Percentiles rank a stretch among this genome's conserved stretches.
These are phyloP conservation scores for Cranoglanis bouderius DNA, from an alignment of 2,113 vertebrate genomes.

Conservation along the genomic window DNA sequence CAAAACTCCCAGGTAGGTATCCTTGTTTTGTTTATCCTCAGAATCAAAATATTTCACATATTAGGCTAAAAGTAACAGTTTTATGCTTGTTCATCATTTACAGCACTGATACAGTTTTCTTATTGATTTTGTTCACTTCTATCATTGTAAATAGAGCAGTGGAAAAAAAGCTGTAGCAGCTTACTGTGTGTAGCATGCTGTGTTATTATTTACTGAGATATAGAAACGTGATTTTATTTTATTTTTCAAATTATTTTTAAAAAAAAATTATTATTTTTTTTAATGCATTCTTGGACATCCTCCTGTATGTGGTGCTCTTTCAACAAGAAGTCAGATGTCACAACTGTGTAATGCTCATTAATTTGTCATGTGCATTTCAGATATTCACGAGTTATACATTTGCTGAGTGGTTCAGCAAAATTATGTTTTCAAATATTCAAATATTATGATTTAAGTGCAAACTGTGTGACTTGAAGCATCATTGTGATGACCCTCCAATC, in stretches of 20 bases:
- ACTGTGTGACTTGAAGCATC: background rate
- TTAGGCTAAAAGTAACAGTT: background rate
- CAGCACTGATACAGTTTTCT: background rate
- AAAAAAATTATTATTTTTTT: too few species aligned
- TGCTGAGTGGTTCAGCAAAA: background rate
- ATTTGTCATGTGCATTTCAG: background rate
- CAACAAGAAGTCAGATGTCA: background rate
- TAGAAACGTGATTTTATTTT: background rate
- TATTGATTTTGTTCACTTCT: background rate
- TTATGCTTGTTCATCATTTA: background rate
- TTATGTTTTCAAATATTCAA: background rate
- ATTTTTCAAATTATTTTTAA: accelerated
- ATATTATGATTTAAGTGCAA: background rate
- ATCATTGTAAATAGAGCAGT: background rate
- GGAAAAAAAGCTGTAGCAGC: background rate
- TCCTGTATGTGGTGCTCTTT: background rate
- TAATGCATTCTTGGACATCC: background rate
- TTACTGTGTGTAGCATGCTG: background rate
- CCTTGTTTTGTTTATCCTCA: background rate
- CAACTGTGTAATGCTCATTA: background rate
- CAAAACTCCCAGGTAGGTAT: background rate
- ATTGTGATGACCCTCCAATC: background rate
- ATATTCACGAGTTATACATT: background rate
- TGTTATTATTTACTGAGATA: background rate
- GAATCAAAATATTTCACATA: background rate